Conservation (phyloP, 2,888 invertebrate genomes). For the Adela reaumurella region DNA sequence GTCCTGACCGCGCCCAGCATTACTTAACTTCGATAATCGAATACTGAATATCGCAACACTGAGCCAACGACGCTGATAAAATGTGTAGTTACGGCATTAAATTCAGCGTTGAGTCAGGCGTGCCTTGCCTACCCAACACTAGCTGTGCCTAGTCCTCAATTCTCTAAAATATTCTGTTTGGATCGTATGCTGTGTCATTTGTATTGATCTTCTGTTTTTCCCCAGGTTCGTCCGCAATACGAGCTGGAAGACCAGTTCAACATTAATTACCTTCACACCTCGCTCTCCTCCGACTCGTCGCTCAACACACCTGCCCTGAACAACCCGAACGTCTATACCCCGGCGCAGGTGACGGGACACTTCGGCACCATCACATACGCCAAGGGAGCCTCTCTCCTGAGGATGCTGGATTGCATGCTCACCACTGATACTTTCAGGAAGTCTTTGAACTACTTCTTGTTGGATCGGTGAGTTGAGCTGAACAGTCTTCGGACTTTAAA, state of each 20-base stretch:
- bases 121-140: too few relatives aligned
- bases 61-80: too few relatives aligned
- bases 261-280: constrained; percentile 63
- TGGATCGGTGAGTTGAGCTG: constrained; percentile 38
- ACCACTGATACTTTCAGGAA: constrained; percentile 51
- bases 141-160: too few relatives aligned
- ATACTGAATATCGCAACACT: too few relatives aligned
- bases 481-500: too few relatives aligned
- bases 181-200: too few relatives aligned
- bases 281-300: constrained; percentile 40
- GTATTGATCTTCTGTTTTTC: too few relatives aligned
- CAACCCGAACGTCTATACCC: constrained; percentile 50
- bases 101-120: too few relatives aligned
- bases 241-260: constrained; percentile 69
- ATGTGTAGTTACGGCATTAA: too few relatives aligned
- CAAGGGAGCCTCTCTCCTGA: constrained; percentile 61
- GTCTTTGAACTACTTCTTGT: constrained; percentile 53
- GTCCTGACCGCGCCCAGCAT: too few relatives aligned
- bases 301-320: constrained; percentile 55
- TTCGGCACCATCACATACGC: constrained; percentile 68
- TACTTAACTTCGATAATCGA: too few relatives aligned
- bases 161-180: too few relatives aligned
- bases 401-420: constrained; percentile 64
- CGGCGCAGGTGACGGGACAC: constrained; percentile 58
- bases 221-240: constrained; percentile 48